These are phyloP conservation scores for Elephas maximus DNA, from an alignment of 2,113 vertebrate species.

Conservation along the genomic window DNA sequence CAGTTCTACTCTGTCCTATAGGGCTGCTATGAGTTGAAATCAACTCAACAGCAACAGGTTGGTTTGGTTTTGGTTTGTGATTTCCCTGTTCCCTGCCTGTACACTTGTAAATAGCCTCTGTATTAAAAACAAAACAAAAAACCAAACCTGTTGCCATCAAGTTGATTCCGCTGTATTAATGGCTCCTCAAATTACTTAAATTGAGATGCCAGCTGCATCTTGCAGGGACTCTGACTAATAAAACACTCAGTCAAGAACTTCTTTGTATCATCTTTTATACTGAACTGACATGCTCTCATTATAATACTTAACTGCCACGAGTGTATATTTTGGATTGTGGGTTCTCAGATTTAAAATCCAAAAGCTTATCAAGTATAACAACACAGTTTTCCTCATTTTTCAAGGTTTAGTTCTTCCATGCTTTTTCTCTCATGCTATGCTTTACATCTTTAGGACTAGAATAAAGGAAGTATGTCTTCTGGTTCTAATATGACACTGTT, in stretches of 20 bases:
- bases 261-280: not conserved
- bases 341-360: not conserved
- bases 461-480: not conserved
- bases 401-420: not conserved
- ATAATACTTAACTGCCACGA: not conserved
- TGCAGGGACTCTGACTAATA: not conserved
- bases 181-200: not conserved
- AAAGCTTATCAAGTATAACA: not conserved
- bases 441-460: not conserved
- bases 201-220: not conserved
- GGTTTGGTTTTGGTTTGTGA: not conserved
- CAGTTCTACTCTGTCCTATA: too few species aligned
- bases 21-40: too few species aligned
- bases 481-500: not conserved
- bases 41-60: too few species aligned
- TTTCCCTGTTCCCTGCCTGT: not conserved
- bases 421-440: not conserved
- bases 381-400: not conserved
- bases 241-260: not conserved
- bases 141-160: too few species aligned
- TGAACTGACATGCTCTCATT: not conserved
- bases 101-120: not conserved
- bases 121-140: not conserved
- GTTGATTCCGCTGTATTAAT: not conserved
- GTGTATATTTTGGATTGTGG: not conserved